Conservation (phyloP, 2,113 vertebrate genomes). For the Laticauda laticaudata region DNA sequence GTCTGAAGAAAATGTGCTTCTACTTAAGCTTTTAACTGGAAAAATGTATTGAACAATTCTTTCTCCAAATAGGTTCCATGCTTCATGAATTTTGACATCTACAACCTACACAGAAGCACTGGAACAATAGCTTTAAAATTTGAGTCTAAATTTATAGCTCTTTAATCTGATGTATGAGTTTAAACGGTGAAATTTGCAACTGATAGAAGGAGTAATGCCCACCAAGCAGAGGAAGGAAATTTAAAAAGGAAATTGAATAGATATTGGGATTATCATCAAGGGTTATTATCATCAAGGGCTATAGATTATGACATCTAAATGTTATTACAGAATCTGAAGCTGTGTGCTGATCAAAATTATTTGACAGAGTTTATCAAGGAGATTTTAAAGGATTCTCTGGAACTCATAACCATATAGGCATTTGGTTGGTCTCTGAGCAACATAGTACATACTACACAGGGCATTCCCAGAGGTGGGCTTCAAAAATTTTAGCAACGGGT, state of each 20-base stretch:
- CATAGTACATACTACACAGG: neutral
- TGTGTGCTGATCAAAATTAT: neutral
- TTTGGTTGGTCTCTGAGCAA: neutral
- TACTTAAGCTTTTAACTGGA: slow-evolving; percentile 56
- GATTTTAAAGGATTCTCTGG: neutral
- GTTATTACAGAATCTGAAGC: neutral
- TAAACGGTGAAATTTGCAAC: neutral
- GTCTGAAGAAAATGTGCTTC: slow-evolving; percentile 71
- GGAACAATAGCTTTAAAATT: slow-evolving; percentile 44
- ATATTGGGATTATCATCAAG: neutral
- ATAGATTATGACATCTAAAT: neutral
- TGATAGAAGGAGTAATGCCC: neutral
- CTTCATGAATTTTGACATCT: slow-evolving; percentile 52
- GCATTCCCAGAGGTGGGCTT: neutral
- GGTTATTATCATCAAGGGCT: neutral
- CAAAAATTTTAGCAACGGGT: no score
- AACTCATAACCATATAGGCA: neutral
- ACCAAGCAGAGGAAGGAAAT: neutral
- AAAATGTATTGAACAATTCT: slow-evolving; percentile 59
- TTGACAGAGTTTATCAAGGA: neutral
- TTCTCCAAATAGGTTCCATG: slow-evolving; percentile 60
- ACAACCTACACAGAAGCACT: slow-evolving; percentile 52
- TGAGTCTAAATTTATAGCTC: neutral
- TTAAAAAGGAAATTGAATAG: neutral
- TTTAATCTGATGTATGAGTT: neutral